phyloP scores from a whole-genome alignment of 2,888 invertebrate genomes.

The Strigamia transsilvanica region DNA sequence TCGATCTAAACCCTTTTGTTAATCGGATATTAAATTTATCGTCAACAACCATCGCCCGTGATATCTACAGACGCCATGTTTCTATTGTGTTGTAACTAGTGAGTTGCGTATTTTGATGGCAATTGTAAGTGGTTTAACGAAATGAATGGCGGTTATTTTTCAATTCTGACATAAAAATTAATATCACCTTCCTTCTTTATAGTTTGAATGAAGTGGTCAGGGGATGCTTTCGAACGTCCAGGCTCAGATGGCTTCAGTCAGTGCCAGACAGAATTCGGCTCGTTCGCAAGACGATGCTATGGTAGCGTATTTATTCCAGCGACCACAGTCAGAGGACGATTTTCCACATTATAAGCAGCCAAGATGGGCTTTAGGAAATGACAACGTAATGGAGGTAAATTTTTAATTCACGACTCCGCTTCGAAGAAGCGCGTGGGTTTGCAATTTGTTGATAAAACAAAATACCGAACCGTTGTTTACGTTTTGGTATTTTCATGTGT shows the following conservation, averaged over 20 bases:
- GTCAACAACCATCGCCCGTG: not conserved
- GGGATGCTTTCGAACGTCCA: constrained; percentile 56
- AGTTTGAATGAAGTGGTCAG: constrained; percentile 57
- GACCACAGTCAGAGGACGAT: constrained; percentile 82
- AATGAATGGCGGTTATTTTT: not conserved
- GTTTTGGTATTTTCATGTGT: not conserved
- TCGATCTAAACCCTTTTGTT: not conserved
- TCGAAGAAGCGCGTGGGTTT: not conserved
- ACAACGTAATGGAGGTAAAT: constrained; percentile 84
- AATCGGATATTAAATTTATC: not conserved
- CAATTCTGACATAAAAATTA: not conserved
- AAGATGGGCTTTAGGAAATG: constrained; percentile 87
- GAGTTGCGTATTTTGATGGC: not conserved
- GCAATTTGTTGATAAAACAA: not conserved
- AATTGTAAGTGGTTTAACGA: constrained; percentile 14
- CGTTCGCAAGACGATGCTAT: constrained; percentile 85
- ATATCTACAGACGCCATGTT: constrained; percentile 54
- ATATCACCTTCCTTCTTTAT: constrained; percentile 13
- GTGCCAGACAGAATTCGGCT: constrained; percentile 57
- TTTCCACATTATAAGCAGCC: constrained; percentile 68
- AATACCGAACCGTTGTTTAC: not conserved
- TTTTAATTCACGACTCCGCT: constrained; percentile 59
- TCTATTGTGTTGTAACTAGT: constrained; percentile 54
- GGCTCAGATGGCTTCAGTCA: constrained; percentile 55
- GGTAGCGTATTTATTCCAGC: constrained; percentile 90